phyloP scores from a whole-genome alignment of 2,113 vertebrate species.

The Sialia sialis region DNA sequence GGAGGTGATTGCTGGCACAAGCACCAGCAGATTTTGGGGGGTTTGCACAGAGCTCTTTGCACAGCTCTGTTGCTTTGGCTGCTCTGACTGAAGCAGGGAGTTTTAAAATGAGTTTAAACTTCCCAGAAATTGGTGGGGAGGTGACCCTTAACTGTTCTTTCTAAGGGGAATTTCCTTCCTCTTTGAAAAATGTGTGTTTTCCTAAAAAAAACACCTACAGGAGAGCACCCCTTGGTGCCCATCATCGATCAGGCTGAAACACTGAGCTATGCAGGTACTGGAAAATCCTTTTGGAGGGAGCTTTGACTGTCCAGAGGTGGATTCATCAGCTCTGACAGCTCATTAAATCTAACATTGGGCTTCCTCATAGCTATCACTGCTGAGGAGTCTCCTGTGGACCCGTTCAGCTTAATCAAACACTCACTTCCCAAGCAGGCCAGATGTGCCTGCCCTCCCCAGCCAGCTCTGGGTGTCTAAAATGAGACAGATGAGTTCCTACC shows the following conservation, averaged over 20 bases:
- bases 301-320: neutral
- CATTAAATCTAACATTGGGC: neutral
- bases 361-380: neutral
- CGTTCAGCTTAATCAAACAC: constrained; percentile 22
- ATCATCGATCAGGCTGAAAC: neutral
- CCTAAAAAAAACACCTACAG: neutral
- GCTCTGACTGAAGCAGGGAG: neutral
- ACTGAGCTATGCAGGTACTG: neutral
- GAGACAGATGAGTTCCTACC: neutral
- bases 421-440: neutral
- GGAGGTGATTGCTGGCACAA: neutral
- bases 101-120: neutral
- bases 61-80: neutral
- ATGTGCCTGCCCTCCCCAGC: constrained; percentile 16
- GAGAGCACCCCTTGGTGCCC: neutral
- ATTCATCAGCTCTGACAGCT: neutral
- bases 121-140: neutral
- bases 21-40: neutral
- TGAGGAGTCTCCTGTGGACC: neutral
- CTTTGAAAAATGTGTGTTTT: neutral
- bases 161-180: neutral
- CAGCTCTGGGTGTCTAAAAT: neutral
- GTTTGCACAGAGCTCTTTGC: neutral
- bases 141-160: neutral
- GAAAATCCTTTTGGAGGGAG: neutral